Evolutionary conservation across 2,113 vertebrate species (phyloP).

Genomic region (Camelus dromedarius): DNA sequence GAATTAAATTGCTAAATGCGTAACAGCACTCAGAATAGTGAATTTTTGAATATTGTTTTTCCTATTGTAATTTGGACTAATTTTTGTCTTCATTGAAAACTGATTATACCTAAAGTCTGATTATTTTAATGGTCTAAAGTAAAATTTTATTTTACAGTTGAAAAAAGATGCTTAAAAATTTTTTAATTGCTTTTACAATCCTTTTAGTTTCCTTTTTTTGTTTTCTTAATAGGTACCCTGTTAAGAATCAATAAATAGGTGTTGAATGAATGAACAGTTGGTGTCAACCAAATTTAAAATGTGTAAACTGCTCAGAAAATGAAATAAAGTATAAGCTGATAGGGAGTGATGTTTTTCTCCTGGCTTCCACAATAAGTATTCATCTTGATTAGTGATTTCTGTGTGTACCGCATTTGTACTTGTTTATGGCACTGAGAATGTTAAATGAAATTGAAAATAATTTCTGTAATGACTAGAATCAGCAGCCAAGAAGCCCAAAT

Average conservation of each 20-base stretch:
- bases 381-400: neutral
- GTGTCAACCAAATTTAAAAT: neutral
- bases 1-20: neutral
- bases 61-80: neutral
- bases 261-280: neutral
- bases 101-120: neutral
- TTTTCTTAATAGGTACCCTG: neutral
- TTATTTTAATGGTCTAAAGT: neutral
- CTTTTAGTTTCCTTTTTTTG: neutral
- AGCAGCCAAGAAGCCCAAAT: slow-evolving; percentile 92
- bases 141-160: neutral
- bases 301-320: neutral
- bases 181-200: neutral
- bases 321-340: neutral
- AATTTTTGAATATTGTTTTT: neutral
- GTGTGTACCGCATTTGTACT: neutral
- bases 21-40: neutral
- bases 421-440: slow-evolving; percentile 12
- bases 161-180: neutral
- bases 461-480: slow-evolving; percentile 85
- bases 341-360: neutral
- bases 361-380: neutral
- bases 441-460: slow-evolving; percentile 12
- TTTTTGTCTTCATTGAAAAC: slow-evolving; percentile 36
- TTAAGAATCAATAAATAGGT: neutral